Conservation (phyloP, 1,140 invertebrate species). For the Caenorhabditis brenneri region DNA sequence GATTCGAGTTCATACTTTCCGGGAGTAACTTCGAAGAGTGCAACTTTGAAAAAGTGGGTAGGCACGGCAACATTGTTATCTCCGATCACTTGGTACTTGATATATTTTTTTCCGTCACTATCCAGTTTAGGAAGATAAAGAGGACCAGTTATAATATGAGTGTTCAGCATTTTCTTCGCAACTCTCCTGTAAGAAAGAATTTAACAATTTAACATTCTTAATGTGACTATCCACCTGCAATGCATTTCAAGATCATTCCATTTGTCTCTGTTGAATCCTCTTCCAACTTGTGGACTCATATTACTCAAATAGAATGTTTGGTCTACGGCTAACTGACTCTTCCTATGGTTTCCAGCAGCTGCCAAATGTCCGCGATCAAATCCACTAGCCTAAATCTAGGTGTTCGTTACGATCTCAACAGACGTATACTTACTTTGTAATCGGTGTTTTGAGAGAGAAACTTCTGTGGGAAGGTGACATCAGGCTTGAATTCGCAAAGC, state of each 20-base stretch:
- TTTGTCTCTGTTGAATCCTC: constrained; percentile 85
- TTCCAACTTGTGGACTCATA: constrained; percentile 92
- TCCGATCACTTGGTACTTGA: constrained; percentile 85
- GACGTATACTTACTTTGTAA: constrained; percentile 76
- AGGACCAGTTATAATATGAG: constrained; percentile 94
- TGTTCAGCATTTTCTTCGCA: constrained; percentile 82
- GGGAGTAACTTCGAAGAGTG: constrained; percentile 80
- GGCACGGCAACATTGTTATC: constrained; percentile 92
- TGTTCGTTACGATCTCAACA: neutral
- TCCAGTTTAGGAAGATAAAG: constrained; percentile 86
- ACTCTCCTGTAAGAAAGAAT: constrained; percentile 80
- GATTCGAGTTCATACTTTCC: constrained; percentile 84
- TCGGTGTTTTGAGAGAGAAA: constrained; percentile 85
- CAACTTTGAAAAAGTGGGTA: constrained; percentile 93
- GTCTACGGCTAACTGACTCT: constrained; percentile 81
- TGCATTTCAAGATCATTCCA: constrained; percentile 74
- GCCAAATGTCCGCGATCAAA: constrained; percentile 96
- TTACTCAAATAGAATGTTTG: constrained; percentile 93
- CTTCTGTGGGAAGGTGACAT: constrained; percentile 79
- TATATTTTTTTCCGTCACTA: constrained; percentile 86
- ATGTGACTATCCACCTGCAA: constrained; percentile 60
- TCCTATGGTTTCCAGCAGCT: constrained; percentile 92
- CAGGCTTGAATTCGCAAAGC: constrained; percentile 85
- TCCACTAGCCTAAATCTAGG: constrained; percentile 77
- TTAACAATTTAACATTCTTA: constrained; percentile 76